Evolutionary conservation across 2,888 invertebrate species (phyloP), one percentile per base, ranked within the genome.

Genomic region (Thumatha senex): DNA sequence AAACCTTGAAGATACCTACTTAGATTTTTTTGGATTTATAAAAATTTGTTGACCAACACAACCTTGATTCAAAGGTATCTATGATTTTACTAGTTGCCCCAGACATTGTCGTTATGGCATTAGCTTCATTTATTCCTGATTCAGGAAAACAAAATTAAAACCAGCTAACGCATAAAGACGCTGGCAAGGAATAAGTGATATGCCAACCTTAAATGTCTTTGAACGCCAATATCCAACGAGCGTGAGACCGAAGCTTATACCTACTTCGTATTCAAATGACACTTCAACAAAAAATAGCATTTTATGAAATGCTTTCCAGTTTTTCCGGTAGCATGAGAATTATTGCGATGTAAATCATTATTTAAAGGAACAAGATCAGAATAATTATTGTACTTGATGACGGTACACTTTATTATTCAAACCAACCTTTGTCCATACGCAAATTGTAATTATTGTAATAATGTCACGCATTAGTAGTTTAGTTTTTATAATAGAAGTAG

Each of bases 261-360:
- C 18, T 24, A 24, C 18, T 42, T 76, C 75, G 78, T 48, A 53
- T 86, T 86, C 82, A 86, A 86, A 86, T 85, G 66, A 70, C 56
- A 61, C 66, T 2, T 41, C 36, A 58, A 77, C 54, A 71, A 63
- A 71, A 76, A 75, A 73, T 76, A 75, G 72, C 51, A 59, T 72
- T 78, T 79, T 78, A 80, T 78, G 76, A 84, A 82, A 81, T 81
- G 76, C 82, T 80, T 85, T 85, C 88, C 86, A 77, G 90, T 89
- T 90, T 88, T 89, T 88, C 89, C 88, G 84, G 89, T 86, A 81
- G 61, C 69, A 77, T 84, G 78, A 79, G 78, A 78, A 70, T 61
- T 64, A 69, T 67, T 67, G 69, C 70, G 66, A 80, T 65, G 52
- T 45, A 56, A 55, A 52, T 54, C 36, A 43, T 49, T 54, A 56